phyloP scores from a whole-genome alignment of 2,113 vertebrate genomes.

The Mesocricetus auratus region DNA sequence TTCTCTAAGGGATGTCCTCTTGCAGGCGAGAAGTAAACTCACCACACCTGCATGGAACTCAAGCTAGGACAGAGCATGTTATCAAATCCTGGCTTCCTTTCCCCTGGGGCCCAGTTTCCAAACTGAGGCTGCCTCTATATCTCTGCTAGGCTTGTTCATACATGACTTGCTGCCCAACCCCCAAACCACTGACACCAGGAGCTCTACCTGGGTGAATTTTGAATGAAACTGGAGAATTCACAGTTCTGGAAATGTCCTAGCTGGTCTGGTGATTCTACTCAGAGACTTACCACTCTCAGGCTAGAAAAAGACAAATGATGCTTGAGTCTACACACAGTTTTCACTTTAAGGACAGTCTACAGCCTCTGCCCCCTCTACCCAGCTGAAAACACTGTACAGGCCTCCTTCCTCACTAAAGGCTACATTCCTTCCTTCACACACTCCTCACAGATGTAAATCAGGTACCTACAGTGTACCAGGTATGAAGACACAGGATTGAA shows the following conservation, averaged over 20 bases:
- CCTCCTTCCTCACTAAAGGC: neutral
- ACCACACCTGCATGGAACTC: neutral
- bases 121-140: neutral
- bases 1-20: neutral
- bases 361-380: neutral
- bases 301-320: neutral
- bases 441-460: rapidly evolving
- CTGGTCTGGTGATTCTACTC: neutral
- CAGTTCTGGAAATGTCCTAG: neutral
- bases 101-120: neutral
- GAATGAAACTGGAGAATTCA: neutral
- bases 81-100: neutral
- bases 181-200: neutral
- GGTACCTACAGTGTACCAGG: neutral
- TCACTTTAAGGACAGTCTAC: neutral
- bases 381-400: neutral
- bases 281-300: neutral
- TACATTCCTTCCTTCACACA: neutral
- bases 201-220: neutral
- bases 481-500: neutral
- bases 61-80: neutral
- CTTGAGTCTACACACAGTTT: neutral
- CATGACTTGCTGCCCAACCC: neutral
- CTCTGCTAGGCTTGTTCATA: neutral
- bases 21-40: neutral